phyloP scores from a whole-genome alignment of 2,797 vertebrate species.

The Catamblyrhynchus diadema region DNA sequence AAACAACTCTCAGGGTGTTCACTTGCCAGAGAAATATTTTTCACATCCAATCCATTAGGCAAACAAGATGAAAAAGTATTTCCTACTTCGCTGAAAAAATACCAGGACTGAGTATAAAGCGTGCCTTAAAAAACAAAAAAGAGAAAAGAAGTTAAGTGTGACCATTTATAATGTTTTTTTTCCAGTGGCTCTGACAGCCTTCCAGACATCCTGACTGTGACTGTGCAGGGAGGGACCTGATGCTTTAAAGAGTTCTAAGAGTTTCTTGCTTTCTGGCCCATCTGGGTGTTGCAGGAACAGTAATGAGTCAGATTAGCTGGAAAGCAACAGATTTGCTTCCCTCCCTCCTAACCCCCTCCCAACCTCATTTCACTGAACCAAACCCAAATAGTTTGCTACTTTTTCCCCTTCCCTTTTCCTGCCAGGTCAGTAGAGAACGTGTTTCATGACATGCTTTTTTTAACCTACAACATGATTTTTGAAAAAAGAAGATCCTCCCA shows the following conservation, averaged over 20 bases:
- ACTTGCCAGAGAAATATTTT: slow-evolving; percentile 54
- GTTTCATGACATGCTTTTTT: not conserved
- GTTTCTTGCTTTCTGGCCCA: not conserved
- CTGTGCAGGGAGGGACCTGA: not conserved
- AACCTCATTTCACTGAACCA: not conserved
- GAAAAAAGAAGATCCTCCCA: not conserved
- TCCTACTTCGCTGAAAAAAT: slow-evolving; percentile 39
- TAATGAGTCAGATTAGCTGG: slow-evolving; percentile 10
- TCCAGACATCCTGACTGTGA: not conserved
- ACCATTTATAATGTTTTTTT: not conserved
- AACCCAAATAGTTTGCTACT: not conserved
- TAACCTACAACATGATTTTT: not conserved
- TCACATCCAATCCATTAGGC: slow-evolving; percentile 60
- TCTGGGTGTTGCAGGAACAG: not conserved
- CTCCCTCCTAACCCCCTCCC: not conserved
- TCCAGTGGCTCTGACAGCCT: slow-evolving; percentile 7
- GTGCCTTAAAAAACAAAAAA: not conserved
- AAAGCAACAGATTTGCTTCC: not conserved
- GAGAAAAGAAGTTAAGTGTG: slow-evolving; percentile 27
- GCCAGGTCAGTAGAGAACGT: not conserved
- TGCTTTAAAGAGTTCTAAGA: not conserved
- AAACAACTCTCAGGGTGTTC: slow-evolving; percentile 57
- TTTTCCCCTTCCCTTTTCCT: not conserved
- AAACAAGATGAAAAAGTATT: slow-evolving; percentile 55
- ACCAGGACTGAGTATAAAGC: not conserved